These are phyloP conservation scores for Mesorhabditis belari DNA, from an alignment of 2,888 invertebrate species.

Conservation along the genomic window DNA sequence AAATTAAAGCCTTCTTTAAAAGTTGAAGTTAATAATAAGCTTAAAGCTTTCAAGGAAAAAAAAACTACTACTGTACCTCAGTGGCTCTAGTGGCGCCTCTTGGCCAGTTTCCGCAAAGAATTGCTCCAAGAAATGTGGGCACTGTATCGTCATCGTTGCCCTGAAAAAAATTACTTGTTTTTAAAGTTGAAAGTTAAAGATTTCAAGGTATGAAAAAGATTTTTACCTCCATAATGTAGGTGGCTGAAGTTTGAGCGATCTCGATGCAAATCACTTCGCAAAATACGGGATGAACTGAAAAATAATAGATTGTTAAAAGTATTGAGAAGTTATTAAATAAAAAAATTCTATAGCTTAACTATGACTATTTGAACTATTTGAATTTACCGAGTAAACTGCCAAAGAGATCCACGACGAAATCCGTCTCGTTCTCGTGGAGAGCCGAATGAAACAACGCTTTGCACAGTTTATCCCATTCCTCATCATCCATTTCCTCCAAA, in stretches of 20 bases:
- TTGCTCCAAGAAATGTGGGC: conserved; percentile 13
- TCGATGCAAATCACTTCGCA: conserved; percentile 11
- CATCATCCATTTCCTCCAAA: conserved; percentile 20
- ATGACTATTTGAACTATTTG: not conserved
- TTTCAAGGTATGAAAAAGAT: too few species aligned
- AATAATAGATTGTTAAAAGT: not conserved
- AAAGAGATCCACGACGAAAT: conserved; percentile 23
- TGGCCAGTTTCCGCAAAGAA: conserved; percentile 26
- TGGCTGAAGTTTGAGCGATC: conserved; percentile 10
- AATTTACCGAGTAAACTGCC: conserved; percentile 19
- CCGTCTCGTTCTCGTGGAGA: conserved; percentile 17
- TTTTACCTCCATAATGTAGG: conserved; percentile 11
- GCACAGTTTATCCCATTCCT: conserved; percentile 20
- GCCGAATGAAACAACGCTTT: conserved; percentile 13
- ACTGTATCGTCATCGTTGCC: conserved; percentile 8
- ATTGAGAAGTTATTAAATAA: not conserved
- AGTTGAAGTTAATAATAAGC: too few species aligned
- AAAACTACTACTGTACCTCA: too few species aligned
- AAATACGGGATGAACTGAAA: conserved; percentile 16
- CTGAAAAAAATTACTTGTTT: not conserved
- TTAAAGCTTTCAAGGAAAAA: too few species aligned
- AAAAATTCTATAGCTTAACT: not conserved
- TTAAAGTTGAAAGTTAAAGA: not conserved
- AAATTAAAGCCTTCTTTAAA: too few species aligned
- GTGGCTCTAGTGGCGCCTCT: conserved; percentile 5